Evolutionary conservation across 2,113 vertebrate species (phyloP).

Genomic region (Furnarius figulus): DNA sequence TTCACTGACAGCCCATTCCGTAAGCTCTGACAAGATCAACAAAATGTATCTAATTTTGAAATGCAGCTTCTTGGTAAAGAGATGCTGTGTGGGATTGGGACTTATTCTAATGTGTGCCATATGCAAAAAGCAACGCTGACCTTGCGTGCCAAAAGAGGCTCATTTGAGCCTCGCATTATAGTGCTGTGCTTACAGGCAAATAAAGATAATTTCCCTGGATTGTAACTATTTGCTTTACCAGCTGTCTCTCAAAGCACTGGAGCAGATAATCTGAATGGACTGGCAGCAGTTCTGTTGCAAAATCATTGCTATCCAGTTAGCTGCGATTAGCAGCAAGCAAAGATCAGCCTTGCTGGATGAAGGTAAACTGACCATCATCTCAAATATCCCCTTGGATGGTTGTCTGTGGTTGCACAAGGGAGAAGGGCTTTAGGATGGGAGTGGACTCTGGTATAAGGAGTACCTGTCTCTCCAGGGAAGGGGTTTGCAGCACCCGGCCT

Average conservation of each 20-base stretch:
- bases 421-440: not conserved
- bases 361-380: not conserved
- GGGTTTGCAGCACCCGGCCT: not conserved
- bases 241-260: not conserved
- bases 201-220: not conserved
- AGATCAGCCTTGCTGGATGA: not conserved
- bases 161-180: not conserved
- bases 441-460: rapidly evolving
- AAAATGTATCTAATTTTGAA: not conserved
- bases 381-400: rapidly evolving
- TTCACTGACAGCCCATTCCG: not conserved
- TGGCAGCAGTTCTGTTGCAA: not conserved
- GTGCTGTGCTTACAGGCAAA: not conserved
- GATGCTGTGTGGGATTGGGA: not conserved
- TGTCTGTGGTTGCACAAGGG: not conserved
- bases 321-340: not conserved
- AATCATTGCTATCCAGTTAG: not conserved
- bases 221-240: constrained; percentile 2
- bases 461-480: rapidly evolving
- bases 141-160: not conserved
- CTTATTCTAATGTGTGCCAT: not conserved
- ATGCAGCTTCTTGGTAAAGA: not conserved
- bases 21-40: not conserved
- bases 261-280: not conserved
- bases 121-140: not conserved